phyloP scores from a whole-genome alignment of 1,140 invertebrate genomes.

The Argopecten irradians region DNA sequence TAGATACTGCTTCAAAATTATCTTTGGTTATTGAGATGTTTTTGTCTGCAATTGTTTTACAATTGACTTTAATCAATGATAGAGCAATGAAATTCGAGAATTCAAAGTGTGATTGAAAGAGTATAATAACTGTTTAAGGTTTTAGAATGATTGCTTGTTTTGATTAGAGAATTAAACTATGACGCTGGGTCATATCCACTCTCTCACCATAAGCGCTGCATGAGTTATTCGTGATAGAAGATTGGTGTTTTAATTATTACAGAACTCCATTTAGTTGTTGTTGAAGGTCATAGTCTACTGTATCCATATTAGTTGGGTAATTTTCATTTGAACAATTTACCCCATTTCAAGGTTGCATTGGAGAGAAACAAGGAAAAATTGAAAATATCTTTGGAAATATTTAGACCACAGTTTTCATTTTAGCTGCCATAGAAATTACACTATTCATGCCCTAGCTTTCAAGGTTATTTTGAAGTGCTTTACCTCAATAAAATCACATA shows the following conservation, averaged over 20 bases:
- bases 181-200: neutral
- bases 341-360: neutral
- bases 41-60: neutral
- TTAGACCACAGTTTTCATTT: too few species aligned
- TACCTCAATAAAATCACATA: neutral
- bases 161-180: neutral
- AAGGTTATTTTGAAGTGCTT: too few species aligned
- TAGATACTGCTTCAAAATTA: neutral
- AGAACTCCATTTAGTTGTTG: neutral
- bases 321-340: neutral
- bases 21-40: neutral
- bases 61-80: neutral
- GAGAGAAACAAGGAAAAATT: neutral
- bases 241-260: neutral
- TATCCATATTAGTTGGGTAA: neutral
- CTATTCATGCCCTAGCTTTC: too few species aligned
- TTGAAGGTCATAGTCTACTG: neutral
- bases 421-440: too few species aligned
- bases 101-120: neutral
- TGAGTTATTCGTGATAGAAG: neutral
- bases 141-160: neutral
- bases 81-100: neutral
- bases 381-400: neutral
- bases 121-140: neutral
- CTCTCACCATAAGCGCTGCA: neutral